Evolutionary conservation across 2,797 vertebrate species (phyloP).

Genomic region (Lycodopsis pacificus): DNA sequence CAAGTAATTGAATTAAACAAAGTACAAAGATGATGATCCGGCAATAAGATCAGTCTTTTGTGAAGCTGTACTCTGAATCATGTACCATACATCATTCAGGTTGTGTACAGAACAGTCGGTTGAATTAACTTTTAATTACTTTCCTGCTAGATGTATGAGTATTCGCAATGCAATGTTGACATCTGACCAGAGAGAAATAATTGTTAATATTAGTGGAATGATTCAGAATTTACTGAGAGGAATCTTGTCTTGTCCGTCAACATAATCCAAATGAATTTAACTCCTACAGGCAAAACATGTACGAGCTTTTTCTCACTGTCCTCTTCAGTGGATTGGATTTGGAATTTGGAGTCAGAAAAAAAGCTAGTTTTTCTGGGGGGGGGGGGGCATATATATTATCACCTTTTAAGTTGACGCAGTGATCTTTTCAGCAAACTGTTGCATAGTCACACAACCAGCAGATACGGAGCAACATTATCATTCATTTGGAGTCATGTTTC

Average conservation of each 20-base stretch:
- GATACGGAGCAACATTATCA: not conserved
- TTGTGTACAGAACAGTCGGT: slow-evolving; percentile 11
- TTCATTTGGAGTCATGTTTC: not conserved
- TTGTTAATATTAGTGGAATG: not conserved
- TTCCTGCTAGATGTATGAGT: not conserved
- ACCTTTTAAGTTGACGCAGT: not conserved
- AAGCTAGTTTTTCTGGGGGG: too few relatives aligned
- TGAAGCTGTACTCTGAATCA: slow-evolving; percentile 7
- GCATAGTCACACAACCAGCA: not conserved
- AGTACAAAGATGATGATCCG: slow-evolving; percentile 37
- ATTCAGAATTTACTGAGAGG: not conserved
- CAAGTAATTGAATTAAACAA: slow-evolving; percentile 55
- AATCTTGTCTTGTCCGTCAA: not conserved
- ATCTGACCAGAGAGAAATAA: not conserved
- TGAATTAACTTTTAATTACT: slow-evolving; percentile 15
- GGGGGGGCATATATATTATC: not conserved
- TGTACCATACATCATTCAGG: not conserved
- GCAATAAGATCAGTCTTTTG: slow-evolving; percentile 39
- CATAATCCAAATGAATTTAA: not conserved
- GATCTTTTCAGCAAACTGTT: not conserved
- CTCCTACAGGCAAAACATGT: not conserved
- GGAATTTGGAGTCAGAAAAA: not conserved
- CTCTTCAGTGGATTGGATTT: too few relatives aligned
- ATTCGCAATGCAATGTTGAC: not conserved
- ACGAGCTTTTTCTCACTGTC: not conserved